These are phyloP conservation scores for Chelon labrosus DNA, from an alignment of 2,797 vertebrate genomes.

Conservation along the genomic window DNA sequence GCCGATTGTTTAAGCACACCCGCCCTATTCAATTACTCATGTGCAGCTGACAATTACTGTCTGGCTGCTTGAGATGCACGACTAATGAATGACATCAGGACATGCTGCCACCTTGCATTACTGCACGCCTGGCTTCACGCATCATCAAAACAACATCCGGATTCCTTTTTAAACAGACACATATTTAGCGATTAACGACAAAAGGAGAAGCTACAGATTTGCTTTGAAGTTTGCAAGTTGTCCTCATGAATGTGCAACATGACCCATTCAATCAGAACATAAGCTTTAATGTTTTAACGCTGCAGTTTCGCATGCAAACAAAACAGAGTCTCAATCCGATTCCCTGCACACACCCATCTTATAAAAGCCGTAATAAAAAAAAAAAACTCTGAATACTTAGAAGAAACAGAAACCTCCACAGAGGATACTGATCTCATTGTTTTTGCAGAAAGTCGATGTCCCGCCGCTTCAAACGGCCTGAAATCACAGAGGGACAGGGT, in stretches of 20 bases:
- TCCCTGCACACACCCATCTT: conserved; percentile 31
- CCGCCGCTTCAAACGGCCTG: conserved; percentile 52
- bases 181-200: conserved; percentile 4
- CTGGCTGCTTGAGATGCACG: conserved; percentile 62
- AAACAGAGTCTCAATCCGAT: conserved; percentile 9
- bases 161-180: conserved; percentile 27
- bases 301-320: conserved; percentile 22
- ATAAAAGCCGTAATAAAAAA: conserved; percentile 47
- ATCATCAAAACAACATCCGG: conserved; percentile 32
- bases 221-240: conserved; percentile 40
- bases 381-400: conserved; percentile 34
- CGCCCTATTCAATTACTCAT: conserved; percentile 70
- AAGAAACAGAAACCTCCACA: conserved; percentile 32
- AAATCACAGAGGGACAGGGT: conserved; percentile 48
- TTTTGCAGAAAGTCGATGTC: conserved; percentile 46
- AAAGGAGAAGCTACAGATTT: conserved; percentile 5
- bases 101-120: conserved; percentile 54
- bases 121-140: conserved; percentile 32
- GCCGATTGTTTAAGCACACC: conserved; percentile 72
- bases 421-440: conserved; percentile 56
- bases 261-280: conserved; percentile 30
- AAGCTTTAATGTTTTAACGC: conserved; percentile 25
- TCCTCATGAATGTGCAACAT: conserved; percentile 26
- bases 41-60: conserved; percentile 68
- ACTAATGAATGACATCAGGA: conserved; percentile 66